phyloP scores from a whole-genome alignment of 2,888 invertebrate genomes.

The Coelinius sp. region DNA sequence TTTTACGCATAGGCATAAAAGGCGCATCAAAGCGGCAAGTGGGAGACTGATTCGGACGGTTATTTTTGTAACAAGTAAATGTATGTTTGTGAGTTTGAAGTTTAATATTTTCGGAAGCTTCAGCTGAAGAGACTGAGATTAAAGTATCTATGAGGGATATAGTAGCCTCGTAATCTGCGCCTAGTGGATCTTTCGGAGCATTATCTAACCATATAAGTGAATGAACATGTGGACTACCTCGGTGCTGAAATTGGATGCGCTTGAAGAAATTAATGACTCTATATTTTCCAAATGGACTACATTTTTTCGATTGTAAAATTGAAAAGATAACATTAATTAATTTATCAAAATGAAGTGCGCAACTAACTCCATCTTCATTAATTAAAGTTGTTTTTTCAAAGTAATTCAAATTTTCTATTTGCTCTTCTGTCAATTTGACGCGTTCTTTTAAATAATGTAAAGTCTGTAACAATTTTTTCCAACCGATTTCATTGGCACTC shows the following conservation, averaged over 20 bases:
- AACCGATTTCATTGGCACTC: conserved; percentile 67
- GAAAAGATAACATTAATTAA: conserved; percentile 57
- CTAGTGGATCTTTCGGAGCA: conserved; percentile 51
- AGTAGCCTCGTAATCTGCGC: conserved; percentile 37
- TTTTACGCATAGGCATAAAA: conserved; percentile 53
- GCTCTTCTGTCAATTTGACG: no score
- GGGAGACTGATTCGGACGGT: conserved; percentile 36
- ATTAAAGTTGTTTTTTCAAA: conserved; percentile 46
- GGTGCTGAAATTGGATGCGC: conserved; percentile 66
- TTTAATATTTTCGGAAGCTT: conserved; percentile 47
- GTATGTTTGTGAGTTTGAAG: conserved; percentile 37
- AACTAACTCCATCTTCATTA: conserved; percentile 57
- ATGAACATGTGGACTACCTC: conserved; percentile 67
- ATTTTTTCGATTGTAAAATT: conserved; percentile 55
- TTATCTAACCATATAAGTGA: conserved; percentile 67
- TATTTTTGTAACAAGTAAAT: conserved; percentile 54
- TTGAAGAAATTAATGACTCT: conserved; percentile 54
- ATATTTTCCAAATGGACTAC: conserved; percentile 58
- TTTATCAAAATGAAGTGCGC: conserved; percentile 63
- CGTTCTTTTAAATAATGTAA: conserved; percentile 61
- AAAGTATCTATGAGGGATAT: conserved; percentile 53
- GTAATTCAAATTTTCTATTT: background rate
- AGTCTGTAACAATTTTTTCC: conserved; percentile 59
- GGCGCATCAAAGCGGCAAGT: conserved; percentile 59
- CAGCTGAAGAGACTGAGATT: conserved; percentile 48